A percentile compares a stretch with the other conserved stretches of the same genome.
phyloP scores from a whole-genome alignment of 2,113 vertebrate species.

The Apodemus sylvaticus region DNA sequence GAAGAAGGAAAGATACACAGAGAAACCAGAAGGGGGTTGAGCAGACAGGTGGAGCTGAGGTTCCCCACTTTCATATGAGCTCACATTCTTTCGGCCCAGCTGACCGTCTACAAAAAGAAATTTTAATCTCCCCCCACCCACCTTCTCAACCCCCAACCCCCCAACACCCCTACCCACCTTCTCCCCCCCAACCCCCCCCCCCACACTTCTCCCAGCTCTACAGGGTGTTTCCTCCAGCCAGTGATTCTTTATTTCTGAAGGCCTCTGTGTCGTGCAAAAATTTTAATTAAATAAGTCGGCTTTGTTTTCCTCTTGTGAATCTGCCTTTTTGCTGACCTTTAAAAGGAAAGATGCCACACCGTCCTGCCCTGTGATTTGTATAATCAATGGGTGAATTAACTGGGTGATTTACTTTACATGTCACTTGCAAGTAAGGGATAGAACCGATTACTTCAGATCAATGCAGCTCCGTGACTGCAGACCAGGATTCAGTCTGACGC shows the following conservation, averaged over 20 bases:
- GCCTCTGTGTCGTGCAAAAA: too few species aligned
- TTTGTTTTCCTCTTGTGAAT: neutral
- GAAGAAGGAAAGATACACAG: too few species aligned
- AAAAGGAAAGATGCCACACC: neutral
- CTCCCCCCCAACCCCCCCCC: too few species aligned
- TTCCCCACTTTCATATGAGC: neutral
- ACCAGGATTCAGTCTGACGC: neutral
- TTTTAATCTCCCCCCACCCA: too few species aligned
- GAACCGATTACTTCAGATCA: slow-evolving; percentile 5
- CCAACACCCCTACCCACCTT: too few species aligned
- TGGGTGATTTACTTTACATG: slow-evolving; percentile 11
- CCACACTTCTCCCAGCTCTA: too few species aligned
- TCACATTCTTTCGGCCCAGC: neutral
- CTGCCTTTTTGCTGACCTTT: neutral
- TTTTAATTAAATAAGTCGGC: neutral
- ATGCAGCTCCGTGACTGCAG: neutral
- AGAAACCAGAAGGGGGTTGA: neutral
- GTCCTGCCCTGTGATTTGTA: neutral
- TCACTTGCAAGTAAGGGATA: slow-evolving; percentile 39
- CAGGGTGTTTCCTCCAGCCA: neutral
- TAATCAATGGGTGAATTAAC: neutral
- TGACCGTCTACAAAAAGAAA: neutral
- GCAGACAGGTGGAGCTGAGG: neutral
- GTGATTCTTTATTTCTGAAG: neutral
- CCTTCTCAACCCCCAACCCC: too few species aligned